Evolutionary conservation across 1,140 invertebrate species (phyloP), one percentile per base, ranked within the genome.

Genomic region (Ooceraea biroi): DNA sequence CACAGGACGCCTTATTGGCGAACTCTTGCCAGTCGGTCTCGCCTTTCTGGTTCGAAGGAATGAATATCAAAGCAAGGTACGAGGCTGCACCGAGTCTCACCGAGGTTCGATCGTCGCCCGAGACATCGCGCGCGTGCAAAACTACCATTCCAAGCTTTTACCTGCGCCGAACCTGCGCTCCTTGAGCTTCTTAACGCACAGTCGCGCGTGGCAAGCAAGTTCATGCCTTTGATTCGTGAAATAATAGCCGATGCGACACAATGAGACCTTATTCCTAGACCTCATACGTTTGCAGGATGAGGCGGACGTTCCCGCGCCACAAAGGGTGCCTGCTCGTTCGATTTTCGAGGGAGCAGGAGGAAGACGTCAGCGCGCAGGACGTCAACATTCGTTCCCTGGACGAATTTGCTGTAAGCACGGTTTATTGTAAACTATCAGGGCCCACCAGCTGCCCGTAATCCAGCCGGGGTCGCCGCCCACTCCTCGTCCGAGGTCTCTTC

Each of bases 401-500:
- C 72, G 86, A 89, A 89, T 88, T 89, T 85, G 86, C 58, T 85
- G 69, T 74, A 83, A 88, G 87, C 69, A 27, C 60, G 60, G 76
- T 85, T 90, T 89, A 92, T 91, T 91, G 91, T 92, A 88, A 92
- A 87, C 85, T 83, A 73, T 78, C 85, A 82, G 73, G 87, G 85
- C 66, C 46, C 86, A 84, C 89, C 93, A 93, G 91, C 93, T 93
- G 93, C 91, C 89, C 89, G 92, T 94, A 94, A 94, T 94, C 92
- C 91, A 77, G 52, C n/a, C 80, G 77, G 71, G 46, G 77, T 82
- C 71, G 77, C 69, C 73, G 80, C 55, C 86, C 71, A 71, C 41
- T 61, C 82, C 57, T 22, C 73, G 83, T 78, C 44, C 83, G 72
- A 46, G 65, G 72, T 48, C 48, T 83, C 74, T 44, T 77, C 50